These are phyloP conservation scores for Alces alces DNA, from an alignment of 2,113 vertebrate genomes.

Conservation along the genomic window DNA sequence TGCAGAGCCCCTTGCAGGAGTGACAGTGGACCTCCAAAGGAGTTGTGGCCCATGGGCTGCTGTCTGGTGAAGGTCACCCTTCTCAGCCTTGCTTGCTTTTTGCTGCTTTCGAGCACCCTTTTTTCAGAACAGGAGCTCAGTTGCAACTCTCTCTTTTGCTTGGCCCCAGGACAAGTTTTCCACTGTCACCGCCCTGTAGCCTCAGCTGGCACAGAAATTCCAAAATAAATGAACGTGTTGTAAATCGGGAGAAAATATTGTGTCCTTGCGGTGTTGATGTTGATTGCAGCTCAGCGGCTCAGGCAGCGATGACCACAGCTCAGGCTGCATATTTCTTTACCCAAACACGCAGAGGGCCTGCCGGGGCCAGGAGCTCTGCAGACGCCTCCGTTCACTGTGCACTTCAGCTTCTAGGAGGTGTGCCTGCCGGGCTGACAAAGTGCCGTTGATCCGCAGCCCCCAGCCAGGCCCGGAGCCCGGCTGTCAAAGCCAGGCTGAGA, in stretches of 20 bases:
- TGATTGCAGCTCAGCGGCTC: conserved; percentile 80
- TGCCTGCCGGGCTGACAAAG: conserved; percentile 63
- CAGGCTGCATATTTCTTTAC: conserved; percentile 79
- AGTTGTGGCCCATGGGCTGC: background rate
- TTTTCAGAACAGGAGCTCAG: conserved; percentile 77
- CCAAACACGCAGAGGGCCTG: conserved; percentile 75
- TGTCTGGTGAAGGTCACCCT: conserved; percentile 65
- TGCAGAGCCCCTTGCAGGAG: background rate
- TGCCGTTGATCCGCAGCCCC: conserved; percentile 68
- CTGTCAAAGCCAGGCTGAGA: conserved; percentile 52
- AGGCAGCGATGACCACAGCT: conserved; percentile 75
- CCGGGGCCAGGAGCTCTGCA: conserved; percentile 69
- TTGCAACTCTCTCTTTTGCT: conserved; percentile 83
- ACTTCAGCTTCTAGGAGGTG: conserved; percentile 73
- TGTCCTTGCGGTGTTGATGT: conserved; percentile 83
- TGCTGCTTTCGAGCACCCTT: conserved; percentile 71
- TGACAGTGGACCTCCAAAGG: background rate
- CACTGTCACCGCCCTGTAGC: conserved; percentile 82
- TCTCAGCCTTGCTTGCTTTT: conserved; percentile 60
- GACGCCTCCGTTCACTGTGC: conserved; percentile 66
- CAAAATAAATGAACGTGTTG: conserved; percentile 85
- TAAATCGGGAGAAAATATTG: conserved; percentile 84
- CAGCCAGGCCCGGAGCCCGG: conserved; percentile 56
- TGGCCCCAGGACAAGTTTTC: conserved; percentile 81
- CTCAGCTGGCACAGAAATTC: conserved; percentile 82